Evolutionary conservation across 2,888 invertebrate genomes (phyloP).

Genomic region (Julus scanicus): DNA sequence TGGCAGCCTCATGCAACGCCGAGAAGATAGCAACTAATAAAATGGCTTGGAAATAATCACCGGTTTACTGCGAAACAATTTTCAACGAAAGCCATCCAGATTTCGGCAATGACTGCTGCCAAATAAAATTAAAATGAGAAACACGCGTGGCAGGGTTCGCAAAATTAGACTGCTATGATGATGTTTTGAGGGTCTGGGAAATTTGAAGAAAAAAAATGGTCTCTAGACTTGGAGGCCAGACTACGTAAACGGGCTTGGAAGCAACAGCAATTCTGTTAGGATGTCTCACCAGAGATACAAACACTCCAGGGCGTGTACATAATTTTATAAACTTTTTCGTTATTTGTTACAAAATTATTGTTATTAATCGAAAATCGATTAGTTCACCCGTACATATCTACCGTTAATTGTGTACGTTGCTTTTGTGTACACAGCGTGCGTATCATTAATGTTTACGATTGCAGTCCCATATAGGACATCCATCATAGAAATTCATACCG

Average conservation of each 20-base stretch:
- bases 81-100: background rate
- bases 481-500: background rate
- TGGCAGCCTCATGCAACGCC: background rate
- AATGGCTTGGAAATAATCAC: constrained; percentile 18
- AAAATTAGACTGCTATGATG: too few relatives aligned
- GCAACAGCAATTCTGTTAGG: too few relatives aligned
- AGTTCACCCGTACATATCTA: background rate
- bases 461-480: background rate
- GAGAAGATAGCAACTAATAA: constrained; percentile 22
- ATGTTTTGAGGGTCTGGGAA: background rate
- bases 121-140: background rate
- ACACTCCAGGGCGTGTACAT: too few relatives aligned
- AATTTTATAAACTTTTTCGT: too few relatives aligned
- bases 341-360: background rate
- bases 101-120: background rate
- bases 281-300: too few relatives aligned
- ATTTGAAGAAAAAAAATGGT: background rate
- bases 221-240: background rate
- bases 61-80: constrained; percentile 6
- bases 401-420: background rate
- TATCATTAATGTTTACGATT: constrained; percentile 10
- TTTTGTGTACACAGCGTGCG: background rate
- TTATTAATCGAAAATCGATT: constrained; percentile 1
- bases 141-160: background rate
- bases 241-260: too few relatives aligned